A percentile compares a stretch with the other conserved stretches of the same genome.
Conservation (phyloP, 1,140 invertebrate genomes). For the Platyscapa corneri region DNA sequence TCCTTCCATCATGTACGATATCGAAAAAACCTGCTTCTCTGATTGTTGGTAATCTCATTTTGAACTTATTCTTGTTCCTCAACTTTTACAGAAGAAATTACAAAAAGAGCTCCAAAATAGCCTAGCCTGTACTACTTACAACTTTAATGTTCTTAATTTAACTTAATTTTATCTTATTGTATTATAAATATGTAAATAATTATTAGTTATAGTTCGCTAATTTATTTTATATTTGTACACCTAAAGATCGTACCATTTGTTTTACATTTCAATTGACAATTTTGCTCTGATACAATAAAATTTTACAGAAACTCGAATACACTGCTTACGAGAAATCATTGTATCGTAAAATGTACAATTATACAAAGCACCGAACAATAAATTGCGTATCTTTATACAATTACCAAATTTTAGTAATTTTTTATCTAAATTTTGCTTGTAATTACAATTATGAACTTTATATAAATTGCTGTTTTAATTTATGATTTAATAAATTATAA, state of each 20-base stretch:
- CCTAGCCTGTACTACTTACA: conserved; percentile 2
- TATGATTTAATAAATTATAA: too few relatives aligned
- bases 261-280: neutral
- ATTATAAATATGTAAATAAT: conserved; percentile 6
- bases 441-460: too few relatives aligned
- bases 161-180: neutral
- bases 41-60: conserved; percentile 26
- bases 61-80: conserved; percentile 50
- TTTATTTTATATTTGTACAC: neutral
- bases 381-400: neutral
- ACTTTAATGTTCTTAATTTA: neutral
- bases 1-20: conserved; percentile 42
- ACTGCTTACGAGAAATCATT: too few relatives aligned
- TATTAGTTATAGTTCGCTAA: neutral
- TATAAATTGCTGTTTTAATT: too few relatives aligned
- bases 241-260: neutral
- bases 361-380: neutral
- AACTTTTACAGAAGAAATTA: conserved; percentile 56
- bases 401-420: too few relatives aligned
- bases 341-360: too few relatives aligned
- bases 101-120: conserved; percentile 30
- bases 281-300: neutral
- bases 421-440: too few relatives aligned
- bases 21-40: conserved; percentile 31
- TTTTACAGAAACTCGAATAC: neutral